phyloP scores from a whole-genome alignment of 2,797 vertebrate species.

The Anabacerthia variegaticeps region DNA sequence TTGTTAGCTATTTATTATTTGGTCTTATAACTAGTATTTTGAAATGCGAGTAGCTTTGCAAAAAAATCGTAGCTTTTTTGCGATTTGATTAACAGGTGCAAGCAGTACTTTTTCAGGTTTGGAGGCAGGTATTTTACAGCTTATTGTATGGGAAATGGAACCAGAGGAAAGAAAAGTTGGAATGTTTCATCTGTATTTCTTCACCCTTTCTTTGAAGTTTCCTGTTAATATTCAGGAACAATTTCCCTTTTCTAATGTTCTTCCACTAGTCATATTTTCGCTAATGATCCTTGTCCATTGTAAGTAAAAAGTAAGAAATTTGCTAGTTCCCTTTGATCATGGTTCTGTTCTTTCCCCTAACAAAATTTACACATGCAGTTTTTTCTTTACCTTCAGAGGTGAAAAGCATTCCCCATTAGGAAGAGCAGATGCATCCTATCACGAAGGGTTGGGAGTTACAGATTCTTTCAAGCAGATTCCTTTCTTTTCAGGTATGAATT shows the following conservation, averaged over 20 bases:
- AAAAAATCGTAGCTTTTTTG: neutral
- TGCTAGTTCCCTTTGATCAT: neutral
- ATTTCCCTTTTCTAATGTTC: neutral
- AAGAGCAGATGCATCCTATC: neutral
- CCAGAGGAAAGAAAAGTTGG: neutral
- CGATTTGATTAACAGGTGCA: neutral
- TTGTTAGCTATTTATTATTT: neutral
- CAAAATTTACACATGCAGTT: neutral
- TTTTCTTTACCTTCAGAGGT: neutral
- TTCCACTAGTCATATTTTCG: neutral
- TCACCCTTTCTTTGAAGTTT: neutral
- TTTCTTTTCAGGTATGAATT: neutral
- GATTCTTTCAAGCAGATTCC: neutral
- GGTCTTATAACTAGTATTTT: neutral
- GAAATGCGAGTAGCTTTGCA: neutral
- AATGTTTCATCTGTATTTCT: neutral
- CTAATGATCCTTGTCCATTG: neutral
- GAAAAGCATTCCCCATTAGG: neutral
- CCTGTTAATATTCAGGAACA: neutral
- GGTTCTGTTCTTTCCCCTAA: neutral
- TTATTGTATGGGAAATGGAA: neutral
- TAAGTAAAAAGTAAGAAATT: slow-evolving; percentile 6
- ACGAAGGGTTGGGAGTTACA: neutral
- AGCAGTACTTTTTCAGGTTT: neutral
- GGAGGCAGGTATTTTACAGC: neutral